Evolutionary conservation across 2,113 vertebrate genomes (phyloP), one percentile per base, ranked within the genome.

Genomic region (Pimephales promelas): DNA sequence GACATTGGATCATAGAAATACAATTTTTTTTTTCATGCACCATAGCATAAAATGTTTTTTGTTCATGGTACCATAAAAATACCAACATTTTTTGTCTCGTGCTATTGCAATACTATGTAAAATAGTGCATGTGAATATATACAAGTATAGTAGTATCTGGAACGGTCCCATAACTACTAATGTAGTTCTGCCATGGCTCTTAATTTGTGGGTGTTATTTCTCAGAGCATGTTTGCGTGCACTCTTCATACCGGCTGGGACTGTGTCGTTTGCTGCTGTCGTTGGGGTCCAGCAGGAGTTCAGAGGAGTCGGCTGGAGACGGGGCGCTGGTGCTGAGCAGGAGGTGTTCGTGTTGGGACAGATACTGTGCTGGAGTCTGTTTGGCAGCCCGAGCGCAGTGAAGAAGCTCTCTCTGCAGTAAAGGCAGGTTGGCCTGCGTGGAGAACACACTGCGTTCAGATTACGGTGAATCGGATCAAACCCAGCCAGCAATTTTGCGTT

Each of bases 311-410:
- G 96, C 92, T 0, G 97, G 97, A 1, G 97, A 98, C 0, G 96
- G 92, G 57, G 96, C 92, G 59, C 94, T 96, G 57, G 97, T 98
- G 93, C 96, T 98, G 64, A 99, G 95, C 88, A 99, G 95, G 89
- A 99, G 95, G 92, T 99, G 97, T 90, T 99, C 97, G 0, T 99
- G 97, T 88, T 99, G 98, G 8, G 98, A 98, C 90, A 99, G 92
- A 93, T 99, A 99, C 91, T 99, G 98, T 43, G 98, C 98, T 0
- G 98, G 98, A 0, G 97, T 99, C 93, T 99, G 98, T 91, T 99
- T 99, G 92, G 98, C 98, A 8, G 97, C 97, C 0, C 98, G 95
- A 34, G 98, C 98, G 0, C 98, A 99, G 91, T 99, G 97, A 86
- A 99, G 93, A 81, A 99, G 90, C 93, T 99, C 98, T 24, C 98